These are phyloP conservation scores for Tiphia femorata DNA, from an alignment of 2,888 invertebrate genomes.

Conservation along the genomic window DNA sequence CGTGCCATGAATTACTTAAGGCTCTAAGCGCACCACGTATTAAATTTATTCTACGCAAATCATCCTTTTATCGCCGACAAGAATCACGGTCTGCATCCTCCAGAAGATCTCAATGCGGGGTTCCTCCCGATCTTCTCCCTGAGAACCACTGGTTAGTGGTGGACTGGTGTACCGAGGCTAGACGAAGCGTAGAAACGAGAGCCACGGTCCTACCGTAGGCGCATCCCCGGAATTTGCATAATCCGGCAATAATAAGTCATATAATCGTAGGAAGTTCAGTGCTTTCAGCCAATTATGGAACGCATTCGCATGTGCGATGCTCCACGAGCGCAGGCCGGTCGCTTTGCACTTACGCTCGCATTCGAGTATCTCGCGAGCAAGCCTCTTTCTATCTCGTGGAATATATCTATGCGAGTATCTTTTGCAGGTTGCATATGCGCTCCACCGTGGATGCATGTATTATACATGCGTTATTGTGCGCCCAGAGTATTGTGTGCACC, in stretches of 20 bases:
- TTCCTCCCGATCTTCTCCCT: no score
- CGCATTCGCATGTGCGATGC: slow-evolving; percentile 25
- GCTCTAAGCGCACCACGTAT: no score
- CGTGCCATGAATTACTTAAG: no score
- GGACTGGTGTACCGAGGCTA: no score
- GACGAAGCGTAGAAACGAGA: not conserved
- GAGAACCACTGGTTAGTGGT: not conserved
- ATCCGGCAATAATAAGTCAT: slow-evolving; percentile 44
- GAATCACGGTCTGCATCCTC: no score
- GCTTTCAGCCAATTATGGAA: slow-evolving; percentile 45
- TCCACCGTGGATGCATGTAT: slow-evolving; percentile 9
- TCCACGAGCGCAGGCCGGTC: no score
- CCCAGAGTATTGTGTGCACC: slow-evolving; percentile 9
- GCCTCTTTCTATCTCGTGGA: slow-evolving; percentile 22
- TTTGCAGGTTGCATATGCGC: not conserved
- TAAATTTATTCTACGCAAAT: no score
- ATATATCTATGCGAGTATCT: slow-evolving; percentile 31
- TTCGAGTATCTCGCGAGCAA: slow-evolving; percentile 6
- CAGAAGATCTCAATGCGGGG: no score
- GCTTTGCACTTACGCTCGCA: slow-evolving; percentile 5
- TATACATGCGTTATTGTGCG: slow-evolving; percentile 4
- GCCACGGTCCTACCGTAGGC: not conserved
- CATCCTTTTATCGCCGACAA: no score
- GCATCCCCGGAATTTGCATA: slow-evolving; percentile 36
- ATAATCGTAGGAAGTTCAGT: slow-evolving; percentile 46